Evolutionary conservation across 1,140 invertebrate genomes (phyloP).

Genomic region (Heliconius hewitsoni): DNA sequence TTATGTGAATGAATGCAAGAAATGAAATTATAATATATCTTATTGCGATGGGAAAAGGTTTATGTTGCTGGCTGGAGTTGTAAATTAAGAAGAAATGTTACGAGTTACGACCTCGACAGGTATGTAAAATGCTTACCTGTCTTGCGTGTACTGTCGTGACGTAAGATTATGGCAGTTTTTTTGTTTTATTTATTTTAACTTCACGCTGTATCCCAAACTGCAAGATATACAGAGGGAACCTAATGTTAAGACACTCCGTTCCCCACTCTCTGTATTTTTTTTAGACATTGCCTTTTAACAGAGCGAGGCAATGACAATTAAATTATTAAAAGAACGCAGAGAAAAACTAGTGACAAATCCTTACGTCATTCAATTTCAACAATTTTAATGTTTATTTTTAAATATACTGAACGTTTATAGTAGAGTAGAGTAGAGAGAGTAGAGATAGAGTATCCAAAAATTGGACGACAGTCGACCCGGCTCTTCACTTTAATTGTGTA

Average conservation of each 20-base stretch:
- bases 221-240: not conserved
- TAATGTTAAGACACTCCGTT: not conserved
- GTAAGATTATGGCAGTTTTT: not conserved
- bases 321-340: not conserved
- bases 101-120: conserved; percentile 55
- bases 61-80: conserved; percentile 28
- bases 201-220: not conserved
- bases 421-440: no score
- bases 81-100: conserved; percentile 66
- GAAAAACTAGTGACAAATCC: no score
- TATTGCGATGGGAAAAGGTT: conserved; percentile 29
- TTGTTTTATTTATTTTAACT: not conserved
- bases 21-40: conserved; percentile 28
- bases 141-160: not conserved
- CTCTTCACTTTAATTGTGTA: no score
- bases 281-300: no score
- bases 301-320: not conserved
- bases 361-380: no score
- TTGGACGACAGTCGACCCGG: no score
- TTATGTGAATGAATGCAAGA: conserved; percentile 36
- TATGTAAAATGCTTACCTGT: conserved; percentile 35
- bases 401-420: no score
- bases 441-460: no score
- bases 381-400: no score
- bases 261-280: not conserved